phyloP scores from a whole-genome alignment of 2,113 vertebrate genomes.

The Acanthochromis polyacanthus region DNA sequence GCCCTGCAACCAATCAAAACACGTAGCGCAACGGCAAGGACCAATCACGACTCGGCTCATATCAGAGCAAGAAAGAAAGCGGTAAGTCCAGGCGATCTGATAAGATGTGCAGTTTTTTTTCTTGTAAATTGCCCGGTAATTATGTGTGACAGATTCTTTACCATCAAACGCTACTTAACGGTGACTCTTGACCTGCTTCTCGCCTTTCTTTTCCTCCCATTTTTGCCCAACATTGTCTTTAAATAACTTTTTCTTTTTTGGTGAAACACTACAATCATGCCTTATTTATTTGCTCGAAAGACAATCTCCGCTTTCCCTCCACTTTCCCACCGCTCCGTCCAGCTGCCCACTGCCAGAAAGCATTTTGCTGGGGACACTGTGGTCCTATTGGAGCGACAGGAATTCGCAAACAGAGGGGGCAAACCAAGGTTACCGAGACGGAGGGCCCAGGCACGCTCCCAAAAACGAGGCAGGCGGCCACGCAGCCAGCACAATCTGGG shows the following conservation, averaged over 20 bases:
- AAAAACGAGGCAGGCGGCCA: slow-evolving; percentile 71
- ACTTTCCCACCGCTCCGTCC: slow-evolving; percentile 69
- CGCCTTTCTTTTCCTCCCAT: too few relatives aligned
- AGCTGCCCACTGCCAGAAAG: slow-evolving; percentile 70
- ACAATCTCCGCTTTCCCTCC: slow-evolving; percentile 55
- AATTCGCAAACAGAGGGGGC: slow-evolving; percentile 79
- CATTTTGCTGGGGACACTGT: slow-evolving; percentile 75
- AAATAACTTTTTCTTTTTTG: slow-evolving; percentile 7
- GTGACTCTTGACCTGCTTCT: slow-evolving; percentile 23
- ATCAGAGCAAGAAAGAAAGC: not conserved
- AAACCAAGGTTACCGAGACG: slow-evolving; percentile 79
- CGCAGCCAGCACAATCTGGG: slow-evolving; percentile 77
- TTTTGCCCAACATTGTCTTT: too few relatives aligned
- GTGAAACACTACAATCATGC: slow-evolving; percentile 48
- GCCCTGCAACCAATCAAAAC: slow-evolving; percentile 49
- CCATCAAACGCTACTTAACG: not conserved
- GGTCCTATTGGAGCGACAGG: slow-evolving; percentile 73
- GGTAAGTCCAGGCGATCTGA: slow-evolving; percentile 17
- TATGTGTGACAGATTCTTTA: slow-evolving; percentile 25
- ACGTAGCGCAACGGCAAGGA: slow-evolving; percentile 4
- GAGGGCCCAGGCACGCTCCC: slow-evolving; percentile 72
- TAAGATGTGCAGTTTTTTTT: slow-evolving; percentile 4
- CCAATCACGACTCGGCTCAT: slow-evolving; percentile 14
- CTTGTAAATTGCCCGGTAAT: slow-evolving; percentile 1
- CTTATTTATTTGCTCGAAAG: slow-evolving; percentile 72